A percentile compares a stretch with the other conserved stretches of the same genome.
Evolutionary conservation across 2,797 vertebrate genomes (phyloP).

Genomic region (Pempheris klunzingeri): DNA sequence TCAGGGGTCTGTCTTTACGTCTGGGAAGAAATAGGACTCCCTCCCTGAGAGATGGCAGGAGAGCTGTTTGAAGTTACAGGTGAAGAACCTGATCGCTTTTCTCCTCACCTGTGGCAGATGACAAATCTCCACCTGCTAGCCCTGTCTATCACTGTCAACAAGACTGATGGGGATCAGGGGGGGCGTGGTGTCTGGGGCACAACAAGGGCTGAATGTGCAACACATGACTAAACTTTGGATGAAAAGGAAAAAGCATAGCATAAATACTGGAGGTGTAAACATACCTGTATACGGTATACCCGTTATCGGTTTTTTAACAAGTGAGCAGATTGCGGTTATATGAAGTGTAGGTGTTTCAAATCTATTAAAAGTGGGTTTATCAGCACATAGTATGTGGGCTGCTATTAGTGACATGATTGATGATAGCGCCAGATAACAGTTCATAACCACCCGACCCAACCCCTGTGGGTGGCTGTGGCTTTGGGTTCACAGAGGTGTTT

Average conservation of each 20-base stretch:
- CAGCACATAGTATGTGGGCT: slow-evolving; percentile 20
- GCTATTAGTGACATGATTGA: slow-evolving; percentile 48
- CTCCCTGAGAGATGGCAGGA: slow-evolving; percentile 30
- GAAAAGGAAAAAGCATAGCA: slow-evolving; percentile 10
- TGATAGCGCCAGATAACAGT: slow-evolving; percentile 52
- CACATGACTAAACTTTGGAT: not conserved
- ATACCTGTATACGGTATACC: too few relatives aligned
- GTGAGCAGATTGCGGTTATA: slow-evolving; percentile 27
- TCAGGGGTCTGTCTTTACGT: slow-evolving; percentile 56
- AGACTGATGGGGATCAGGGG: slow-evolving; percentile 31
- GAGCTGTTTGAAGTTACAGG: slow-evolving; percentile 77
- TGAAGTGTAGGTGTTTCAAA: slow-evolving; percentile 29
- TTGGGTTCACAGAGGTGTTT: slow-evolving; percentile 31
- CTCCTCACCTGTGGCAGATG: slow-evolving; percentile 61
- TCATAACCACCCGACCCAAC: slow-evolving; percentile 46
- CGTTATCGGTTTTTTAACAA: slow-evolving; percentile 28
- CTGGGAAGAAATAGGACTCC: slow-evolving; percentile 65
- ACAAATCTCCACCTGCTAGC: slow-evolving; percentile 65
- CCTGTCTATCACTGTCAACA: slow-evolving; percentile 62
- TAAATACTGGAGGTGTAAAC: not conserved
- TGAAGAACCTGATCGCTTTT: slow-evolving; percentile 68
- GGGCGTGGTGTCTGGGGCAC: not conserved
- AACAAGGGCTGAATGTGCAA: slow-evolving; percentile 8
- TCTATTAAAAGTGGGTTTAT: slow-evolving; percentile 45
- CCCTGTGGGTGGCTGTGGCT: slow-evolving; percentile 40